Percentiles rank a stretch among this genome's conserved stretches.
Evolutionary conservation across 37 sponge, comb jelly and placozoan genomes (phyloP).

Genomic region (Eunapius fragilis): DNA sequence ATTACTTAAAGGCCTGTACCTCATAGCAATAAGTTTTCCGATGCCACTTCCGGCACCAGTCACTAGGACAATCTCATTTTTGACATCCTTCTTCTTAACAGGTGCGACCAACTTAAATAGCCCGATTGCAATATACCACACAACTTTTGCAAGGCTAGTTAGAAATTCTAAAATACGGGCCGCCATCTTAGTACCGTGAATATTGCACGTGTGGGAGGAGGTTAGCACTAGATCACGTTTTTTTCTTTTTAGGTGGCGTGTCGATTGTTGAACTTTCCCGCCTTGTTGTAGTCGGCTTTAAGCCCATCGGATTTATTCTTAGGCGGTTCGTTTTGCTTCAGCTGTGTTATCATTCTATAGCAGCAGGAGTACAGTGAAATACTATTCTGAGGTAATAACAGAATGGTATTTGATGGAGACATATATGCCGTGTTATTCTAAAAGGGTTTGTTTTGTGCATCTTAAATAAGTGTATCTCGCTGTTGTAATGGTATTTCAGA

Average conservation of each 20-base stretch:
- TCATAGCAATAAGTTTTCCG: slow-evolving; percentile 74
- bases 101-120: slow-evolving; percentile 27
- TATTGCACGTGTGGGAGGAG: background rate
- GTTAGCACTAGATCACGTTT: background rate
- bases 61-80: slow-evolving; percentile 79
- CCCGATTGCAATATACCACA: slow-evolving; percentile 32
- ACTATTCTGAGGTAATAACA: background rate
- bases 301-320: background rate
- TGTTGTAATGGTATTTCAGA: too few species aligned
- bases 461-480: too few species aligned
- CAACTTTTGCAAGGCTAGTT: slow-evolving; percentile 1
- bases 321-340: background rate
- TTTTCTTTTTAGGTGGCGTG: background rate
- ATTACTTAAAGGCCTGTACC: slow-evolving; percentile 4
- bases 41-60: slow-evolving; percentile 88
- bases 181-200: background rate
- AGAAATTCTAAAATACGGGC: slow-evolving; percentile 12
- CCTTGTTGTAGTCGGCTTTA: background rate
- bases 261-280: background rate
- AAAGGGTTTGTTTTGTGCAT: too few species aligned
- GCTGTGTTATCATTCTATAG: background rate
- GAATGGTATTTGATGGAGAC: background rate
- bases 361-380: background rate
- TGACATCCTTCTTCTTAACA: slow-evolving; percentile 66
- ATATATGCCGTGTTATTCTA: background rate